Evolutionary conservation across 2,888 invertebrate genomes (phyloP).

Genomic region (Ferrisia virgata): DNA sequence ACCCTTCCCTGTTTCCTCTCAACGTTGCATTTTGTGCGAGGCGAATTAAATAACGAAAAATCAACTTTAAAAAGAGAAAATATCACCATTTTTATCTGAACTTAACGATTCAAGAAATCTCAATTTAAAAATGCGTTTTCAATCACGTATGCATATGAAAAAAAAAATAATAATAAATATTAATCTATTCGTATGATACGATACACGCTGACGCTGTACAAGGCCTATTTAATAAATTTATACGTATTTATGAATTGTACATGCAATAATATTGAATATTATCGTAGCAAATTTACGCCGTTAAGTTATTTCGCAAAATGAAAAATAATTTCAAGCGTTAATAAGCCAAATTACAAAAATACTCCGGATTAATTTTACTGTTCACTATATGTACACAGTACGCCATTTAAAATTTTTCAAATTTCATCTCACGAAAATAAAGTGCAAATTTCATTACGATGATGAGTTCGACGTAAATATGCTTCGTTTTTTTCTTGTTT

Average conservation of each 20-base stretch:
- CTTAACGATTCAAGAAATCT: neutral
- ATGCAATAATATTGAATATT: neutral
- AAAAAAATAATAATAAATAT: no score
- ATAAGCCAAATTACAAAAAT: neutral
- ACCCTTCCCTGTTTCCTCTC: neutral
- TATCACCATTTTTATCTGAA: neutral
- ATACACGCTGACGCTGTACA: neutral
- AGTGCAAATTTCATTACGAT: neutral
- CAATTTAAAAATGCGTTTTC: no score
- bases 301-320: neutral
- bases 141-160: neutral
- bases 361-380: neutral
- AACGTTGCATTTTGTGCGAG: neutral
- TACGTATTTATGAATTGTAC: neutral
- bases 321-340: constrained; percentile 8
- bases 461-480: constrained; percentile 36
- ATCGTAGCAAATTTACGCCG: constrained; percentile 12
- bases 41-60: neutral
- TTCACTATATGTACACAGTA: neutral
- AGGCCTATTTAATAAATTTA: neutral
- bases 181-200: no score
- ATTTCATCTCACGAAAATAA: neutral
- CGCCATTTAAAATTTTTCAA: neutral
- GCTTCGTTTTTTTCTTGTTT: constrained; percentile 25
- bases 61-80: no score